Percentiles rank a stretch among this genome's conserved stretches.
phyloP scores from a whole-genome alignment of 1,140 invertebrate species.

The Lepidostoma basale region DNA sequence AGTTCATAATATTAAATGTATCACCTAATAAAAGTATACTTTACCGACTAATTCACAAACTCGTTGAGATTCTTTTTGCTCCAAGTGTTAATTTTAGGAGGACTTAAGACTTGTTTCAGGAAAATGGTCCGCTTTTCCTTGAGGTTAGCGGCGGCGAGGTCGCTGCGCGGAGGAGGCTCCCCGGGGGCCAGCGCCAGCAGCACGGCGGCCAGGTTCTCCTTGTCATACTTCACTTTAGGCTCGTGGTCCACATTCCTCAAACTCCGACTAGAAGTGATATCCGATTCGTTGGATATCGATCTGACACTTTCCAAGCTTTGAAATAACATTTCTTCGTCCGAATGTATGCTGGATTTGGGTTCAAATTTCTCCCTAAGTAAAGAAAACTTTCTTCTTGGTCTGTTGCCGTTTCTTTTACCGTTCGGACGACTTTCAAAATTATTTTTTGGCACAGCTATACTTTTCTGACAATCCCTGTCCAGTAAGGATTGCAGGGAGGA shows the following conservation, averaged over 20 bases:
- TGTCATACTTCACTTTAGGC: slow-evolving; percentile 48
- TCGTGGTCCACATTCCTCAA: slow-evolving; percentile 51
- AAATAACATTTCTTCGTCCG: slow-evolving; percentile 58
- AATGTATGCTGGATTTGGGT: slow-evolving; percentile 55
- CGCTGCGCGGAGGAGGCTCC: slow-evolving; percentile 46
- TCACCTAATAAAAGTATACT: too few relatives aligned
- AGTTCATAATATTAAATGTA: too few relatives aligned
- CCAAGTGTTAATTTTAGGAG: slow-evolving; percentile 62
- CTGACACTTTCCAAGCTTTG: slow-evolving; percentile 50
- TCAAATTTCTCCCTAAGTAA: slow-evolving; percentile 67
- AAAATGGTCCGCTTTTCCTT: slow-evolving; percentile 65
- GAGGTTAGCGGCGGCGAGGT: slow-evolving; percentile 52
- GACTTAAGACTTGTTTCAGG: slow-evolving; percentile 65
- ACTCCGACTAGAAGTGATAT: slow-evolving; percentile 48
- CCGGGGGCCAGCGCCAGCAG: slow-evolving; percentile 44
- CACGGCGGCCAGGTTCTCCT: slow-evolving; percentile 47
- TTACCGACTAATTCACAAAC: slow-evolving; percentile 4
- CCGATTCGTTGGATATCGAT: slow-evolving; percentile 38
- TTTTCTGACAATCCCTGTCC: slow-evolving; percentile 51
- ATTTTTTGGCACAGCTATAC: slow-evolving; percentile 47
- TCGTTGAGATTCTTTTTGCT: slow-evolving; percentile 46
- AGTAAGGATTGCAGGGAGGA: slow-evolving; percentile 59
- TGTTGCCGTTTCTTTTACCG: slow-evolving; percentile 56
- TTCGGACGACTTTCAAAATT: slow-evolving; percentile 50
- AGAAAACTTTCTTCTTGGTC: slow-evolving; percentile 66